Evolutionary conservation across 2,797 vertebrate species (phyloP).

Genomic region (Scarus forsteni): DNA sequence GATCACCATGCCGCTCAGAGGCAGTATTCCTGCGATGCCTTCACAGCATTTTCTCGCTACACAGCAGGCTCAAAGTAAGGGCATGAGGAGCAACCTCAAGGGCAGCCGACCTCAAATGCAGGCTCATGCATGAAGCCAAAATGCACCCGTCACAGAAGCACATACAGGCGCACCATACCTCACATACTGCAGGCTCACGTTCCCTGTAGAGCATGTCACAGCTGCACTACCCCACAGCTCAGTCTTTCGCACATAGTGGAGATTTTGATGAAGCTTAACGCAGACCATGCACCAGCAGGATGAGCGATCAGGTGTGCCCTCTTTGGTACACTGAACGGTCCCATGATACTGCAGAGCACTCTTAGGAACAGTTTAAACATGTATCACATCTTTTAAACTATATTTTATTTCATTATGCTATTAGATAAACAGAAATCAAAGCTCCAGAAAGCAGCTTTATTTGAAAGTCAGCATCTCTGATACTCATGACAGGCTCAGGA

Average conservation of each 20-base stretch:
- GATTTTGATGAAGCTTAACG: conserved; percentile 66
- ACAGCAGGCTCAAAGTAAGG: conserved; percentile 77
- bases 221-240: conserved; percentile 60
- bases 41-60: conserved; percentile 74
- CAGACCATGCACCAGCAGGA: conserved; percentile 15
- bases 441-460: no score
- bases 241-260: conserved; percentile 77
- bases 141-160: conserved; percentile 49
- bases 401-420: no score
- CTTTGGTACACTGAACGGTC: conserved; percentile 27
- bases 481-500: no score
- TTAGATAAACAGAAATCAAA: not conserved
- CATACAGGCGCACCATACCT: conserved; percentile 33
- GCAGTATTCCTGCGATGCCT: conserved; percentile 67
- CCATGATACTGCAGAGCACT: conserved; percentile 18
- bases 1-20: conserved; percentile 52
- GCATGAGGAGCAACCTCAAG: conserved; percentile 80
- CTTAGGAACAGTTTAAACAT: no score
- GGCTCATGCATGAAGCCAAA: conserved; percentile 67
- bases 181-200: conserved; percentile 57
- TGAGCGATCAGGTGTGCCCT: conserved; percentile 17
- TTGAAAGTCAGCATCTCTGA: no score
- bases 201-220: conserved; percentile 77
- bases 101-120: conserved; percentile 60
- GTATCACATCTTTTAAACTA: no score